Conservation (phyloP, 1,140 invertebrate species). For the Lordiphosa collinella region DNA sequence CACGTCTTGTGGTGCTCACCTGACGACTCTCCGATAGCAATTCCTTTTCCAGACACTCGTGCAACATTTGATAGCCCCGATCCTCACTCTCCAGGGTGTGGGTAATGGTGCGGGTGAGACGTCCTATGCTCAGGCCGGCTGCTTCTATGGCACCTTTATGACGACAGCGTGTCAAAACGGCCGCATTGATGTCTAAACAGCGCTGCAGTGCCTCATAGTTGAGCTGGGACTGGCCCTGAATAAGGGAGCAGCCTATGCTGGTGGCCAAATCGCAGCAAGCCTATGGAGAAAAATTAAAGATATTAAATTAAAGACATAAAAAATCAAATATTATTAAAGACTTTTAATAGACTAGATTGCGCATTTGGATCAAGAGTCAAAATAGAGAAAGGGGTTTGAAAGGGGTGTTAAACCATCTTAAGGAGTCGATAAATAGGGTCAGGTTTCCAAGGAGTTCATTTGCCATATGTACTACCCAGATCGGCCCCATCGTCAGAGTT, state of each 20-base stretch:
- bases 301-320: too few relatives aligned
- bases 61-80: slow-evolving; percentile 35
- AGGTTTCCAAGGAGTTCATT: too few relatives aligned
- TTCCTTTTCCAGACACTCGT: slow-evolving; percentile 52
- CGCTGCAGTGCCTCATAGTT: slow-evolving; percentile 60
- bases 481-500: too few relatives aligned
- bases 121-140: slow-evolving; percentile 82
- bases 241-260: slow-evolving; percentile 48
- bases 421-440: too few relatives aligned
- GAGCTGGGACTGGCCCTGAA: not conserved
- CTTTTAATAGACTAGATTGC: too few relatives aligned
- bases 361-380: too few relatives aligned
- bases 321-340: too few relatives aligned
- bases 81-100: slow-evolving; percentile 9
- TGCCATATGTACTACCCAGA: too few relatives aligned
- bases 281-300: slow-evolving; percentile 11
- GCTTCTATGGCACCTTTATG: slow-evolving; percentile 91
- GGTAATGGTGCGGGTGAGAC: slow-evolving; percentile 52
- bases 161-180: slow-evolving; percentile 85
- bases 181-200: slow-evolving; percentile 82
- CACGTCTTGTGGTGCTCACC: slow-evolving; percentile 83
- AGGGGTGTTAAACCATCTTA: too few relatives aligned
- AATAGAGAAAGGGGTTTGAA: too few relatives aligned
- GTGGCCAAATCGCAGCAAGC: slow-evolving; percentile 65
- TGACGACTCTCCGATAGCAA: slow-evolving; percentile 48